Evolutionary conservation across 2,113 vertebrate species (phyloP), one percentile per base, ranked within the genome.

Genomic region (Leptodactylus fuscus): DNA sequence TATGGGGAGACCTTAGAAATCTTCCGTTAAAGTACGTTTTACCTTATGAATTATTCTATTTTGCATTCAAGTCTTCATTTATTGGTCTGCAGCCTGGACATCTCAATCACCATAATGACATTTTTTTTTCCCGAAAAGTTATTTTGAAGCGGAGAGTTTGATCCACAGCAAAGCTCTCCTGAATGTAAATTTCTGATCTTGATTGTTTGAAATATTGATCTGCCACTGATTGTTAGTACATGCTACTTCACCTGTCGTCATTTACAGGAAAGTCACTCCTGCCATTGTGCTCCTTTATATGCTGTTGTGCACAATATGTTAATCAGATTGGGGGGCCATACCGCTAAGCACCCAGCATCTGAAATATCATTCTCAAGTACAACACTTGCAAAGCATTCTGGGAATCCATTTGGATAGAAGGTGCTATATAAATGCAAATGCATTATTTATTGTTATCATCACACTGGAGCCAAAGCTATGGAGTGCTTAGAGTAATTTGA

Each of bases 401-500:
- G 69, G 69, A 44, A 75, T 48, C 81, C 41, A 32, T 60, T 75
- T 73, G 65, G 65, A 83, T 75, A 75, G 75, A 83, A 83, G 53
- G 82, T 76, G 51, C 70, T 75, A 75, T 74, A 83, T 83, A 83
- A 83, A 83, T 75, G 70, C 53, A 75, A 74, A 83, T 83, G 70
- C 55, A 22, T 75, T 62, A 83, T 83, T 60, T 83, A 83, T 60
- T 83, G 67, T 82, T 83, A 83, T 83, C 81, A 71, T 29, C 53
- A n/a, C 32, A 38, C 70, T 46, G 49, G 53, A 74, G 46, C 29
- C 18, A 82, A 20, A 71, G 48, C 46, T 53, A 82, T 51, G 32
- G 62, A 71, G 65, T 6, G 22, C 44, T 53, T 82, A 69, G 41
- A 81, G 69, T 29, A 44, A 83, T 74, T 83, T 83, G 49, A 83